A percentile compares a stretch with the other conserved stretches of the same genome.
Evolutionary conservation across 2,888 invertebrate species (phyloP).

Genomic region (Melipona beecheii): DNA sequence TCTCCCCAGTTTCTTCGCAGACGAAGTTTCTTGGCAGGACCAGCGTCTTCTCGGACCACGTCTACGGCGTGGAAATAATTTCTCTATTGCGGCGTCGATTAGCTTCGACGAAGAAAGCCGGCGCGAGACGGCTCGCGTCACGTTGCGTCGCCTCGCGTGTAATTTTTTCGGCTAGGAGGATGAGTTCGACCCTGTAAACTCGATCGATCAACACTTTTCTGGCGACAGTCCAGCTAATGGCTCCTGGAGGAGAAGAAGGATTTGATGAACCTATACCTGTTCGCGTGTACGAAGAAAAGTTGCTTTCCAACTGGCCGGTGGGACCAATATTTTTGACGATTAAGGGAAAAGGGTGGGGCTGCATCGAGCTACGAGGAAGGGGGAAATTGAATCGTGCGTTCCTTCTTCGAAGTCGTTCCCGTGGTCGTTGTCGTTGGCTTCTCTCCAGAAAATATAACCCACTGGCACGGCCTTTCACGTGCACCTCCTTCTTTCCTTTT

Average conservation of each 20-base stretch:
- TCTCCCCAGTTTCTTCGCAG: background rate
- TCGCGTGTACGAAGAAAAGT: slow-evolving; percentile 39
- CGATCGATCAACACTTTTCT: slow-evolving; percentile 37
- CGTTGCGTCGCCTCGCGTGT: slow-evolving; percentile 32
- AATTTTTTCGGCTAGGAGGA: slow-evolving; percentile 52
- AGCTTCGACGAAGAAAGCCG: slow-evolving; percentile 12
- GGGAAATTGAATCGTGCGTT: slow-evolving; percentile 77
- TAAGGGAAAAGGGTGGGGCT: slow-evolving; percentile 64
- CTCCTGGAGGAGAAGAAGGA: slow-evolving; percentile 26
- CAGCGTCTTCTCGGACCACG: background rate
- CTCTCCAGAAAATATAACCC: slow-evolving; percentile 78
- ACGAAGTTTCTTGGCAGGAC: background rate
- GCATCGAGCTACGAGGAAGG: background rate
- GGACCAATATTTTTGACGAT: slow-evolving; percentile 80
- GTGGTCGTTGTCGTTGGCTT: slow-evolving; percentile 77
- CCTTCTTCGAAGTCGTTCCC: slow-evolving; percentile 62
- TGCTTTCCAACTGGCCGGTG: slow-evolving; percentile 29
- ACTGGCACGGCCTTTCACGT: slow-evolving; percentile 31
- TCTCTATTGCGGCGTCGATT: slow-evolving; percentile 18
- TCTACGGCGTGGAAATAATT: slow-evolving; percentile 27
- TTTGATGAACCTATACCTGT: slow-evolving; percentile 13
- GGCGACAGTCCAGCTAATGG: slow-evolving; percentile 62
- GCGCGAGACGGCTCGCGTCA: slow-evolving; percentile 27
- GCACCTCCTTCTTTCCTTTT: slow-evolving; percentile 17
- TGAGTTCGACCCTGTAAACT: slow-evolving; percentile 53